Conservation (phyloP, 2,113 vertebrate species). For the Passer domesticus region DNA sequence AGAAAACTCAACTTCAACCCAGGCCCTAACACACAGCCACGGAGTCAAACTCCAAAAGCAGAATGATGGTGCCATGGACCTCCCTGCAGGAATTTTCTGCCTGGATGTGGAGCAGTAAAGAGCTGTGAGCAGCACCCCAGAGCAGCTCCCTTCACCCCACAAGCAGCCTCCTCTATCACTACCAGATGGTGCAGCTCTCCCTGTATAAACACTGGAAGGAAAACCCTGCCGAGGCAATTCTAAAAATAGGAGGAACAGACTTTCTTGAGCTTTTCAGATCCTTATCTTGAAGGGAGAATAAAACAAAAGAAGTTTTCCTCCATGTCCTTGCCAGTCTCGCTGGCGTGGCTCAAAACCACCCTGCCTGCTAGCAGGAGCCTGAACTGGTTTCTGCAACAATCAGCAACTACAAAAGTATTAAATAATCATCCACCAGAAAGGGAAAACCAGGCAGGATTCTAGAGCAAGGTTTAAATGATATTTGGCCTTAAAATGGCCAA, state of each 20-base stretch:
- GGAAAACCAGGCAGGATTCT: not conserved
- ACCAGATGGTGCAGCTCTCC: slow-evolving; percentile 76
- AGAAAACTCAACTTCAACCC: slow-evolving; percentile 16
- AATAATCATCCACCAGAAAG: slow-evolving; percentile 18
- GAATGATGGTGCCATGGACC: not conserved
- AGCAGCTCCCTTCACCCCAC: slow-evolving; percentile 33
- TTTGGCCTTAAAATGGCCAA: not conserved
- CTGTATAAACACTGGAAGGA: slow-evolving; percentile 72
- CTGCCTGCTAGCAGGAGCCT: not conserved
- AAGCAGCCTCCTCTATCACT: slow-evolving; percentile 66
- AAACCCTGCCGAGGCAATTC: slow-evolving; percentile 68
- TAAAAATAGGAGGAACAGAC: slow-evolving; percentile 74
- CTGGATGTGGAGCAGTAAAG: not conserved
- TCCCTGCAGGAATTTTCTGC: not conserved
- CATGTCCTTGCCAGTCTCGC: not conserved
- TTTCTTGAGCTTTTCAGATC: slow-evolving; percentile 58
- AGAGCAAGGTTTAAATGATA: not conserved
- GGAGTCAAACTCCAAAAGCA: slow-evolving; percentile 21
- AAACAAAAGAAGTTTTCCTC: slow-evolving; percentile 52
- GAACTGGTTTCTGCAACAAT: not conserved
- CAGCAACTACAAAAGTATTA: slow-evolving; percentile 7
- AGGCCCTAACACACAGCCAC: not conserved
- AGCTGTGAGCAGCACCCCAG: slow-evolving; percentile 24
- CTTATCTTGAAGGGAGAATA: slow-evolving; percentile 56
- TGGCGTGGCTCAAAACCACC: not conserved